Evolutionary conservation across 2,888 invertebrate species (phyloP).

Genomic region (Eilema griseolum): DNA sequence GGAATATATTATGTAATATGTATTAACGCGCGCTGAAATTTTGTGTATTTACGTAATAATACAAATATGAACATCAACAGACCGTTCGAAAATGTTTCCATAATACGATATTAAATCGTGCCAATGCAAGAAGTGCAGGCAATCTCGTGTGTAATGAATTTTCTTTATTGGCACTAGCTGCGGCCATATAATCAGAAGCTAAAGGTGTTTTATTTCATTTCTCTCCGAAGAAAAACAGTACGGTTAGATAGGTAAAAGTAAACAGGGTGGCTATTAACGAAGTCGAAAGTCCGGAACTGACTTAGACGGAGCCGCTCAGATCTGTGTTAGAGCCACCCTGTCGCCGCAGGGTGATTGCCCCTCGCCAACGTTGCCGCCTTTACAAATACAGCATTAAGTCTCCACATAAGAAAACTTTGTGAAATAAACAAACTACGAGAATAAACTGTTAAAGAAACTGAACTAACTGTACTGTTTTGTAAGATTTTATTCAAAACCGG

Average conservation of each 20-base stretch:
- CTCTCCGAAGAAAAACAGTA: conserved; percentile 39
- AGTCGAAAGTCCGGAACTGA: conserved; percentile 58
- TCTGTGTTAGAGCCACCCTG: conserved; percentile 50
- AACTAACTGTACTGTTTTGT: conserved; percentile 32
- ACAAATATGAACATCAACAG: background rate
- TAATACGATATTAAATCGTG: background rate
- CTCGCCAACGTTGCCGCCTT: conserved; percentile 53
- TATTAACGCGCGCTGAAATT: background rate
- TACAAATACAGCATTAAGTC: conserved; percentile 64
- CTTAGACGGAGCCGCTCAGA: conserved; percentile 48
- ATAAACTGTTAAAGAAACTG: conserved; percentile 57
- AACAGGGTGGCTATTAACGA: conserved; percentile 59
- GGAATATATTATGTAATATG: background rate
- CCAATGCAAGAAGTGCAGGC: background rate
- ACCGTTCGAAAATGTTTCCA: background rate
- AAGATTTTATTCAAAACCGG: conserved; percentile 37
- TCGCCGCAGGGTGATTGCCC: conserved; percentile 56
- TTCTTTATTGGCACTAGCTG: conserved; percentile 16
- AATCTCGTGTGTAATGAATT: background rate
- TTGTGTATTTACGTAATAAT: conserved; percentile 8
- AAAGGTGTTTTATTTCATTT: conserved; percentile 47
- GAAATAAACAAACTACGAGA: conserved; percentile 61
- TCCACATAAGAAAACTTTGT: conserved; percentile 66
- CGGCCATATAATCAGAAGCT: conserved; percentile 23
- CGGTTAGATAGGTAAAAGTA: conserved; percentile 55